Evolutionary conservation across 1,140 invertebrate genomes (phyloP).

Genomic region (Eupristina koningsbergeri): DNA sequence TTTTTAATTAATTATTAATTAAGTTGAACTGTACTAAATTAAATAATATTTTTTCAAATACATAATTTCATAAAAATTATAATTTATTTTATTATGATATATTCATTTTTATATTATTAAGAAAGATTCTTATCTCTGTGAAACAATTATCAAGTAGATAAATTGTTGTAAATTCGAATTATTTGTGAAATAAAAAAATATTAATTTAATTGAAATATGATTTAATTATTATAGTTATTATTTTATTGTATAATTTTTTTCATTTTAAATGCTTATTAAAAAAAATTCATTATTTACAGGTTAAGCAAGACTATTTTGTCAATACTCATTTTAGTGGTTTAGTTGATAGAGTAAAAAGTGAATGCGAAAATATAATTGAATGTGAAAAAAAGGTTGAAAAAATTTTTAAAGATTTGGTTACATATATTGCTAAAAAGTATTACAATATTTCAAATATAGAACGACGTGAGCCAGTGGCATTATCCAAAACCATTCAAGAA

Average conservation of each 20-base stretch:
- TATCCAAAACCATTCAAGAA: conserved; percentile 70
- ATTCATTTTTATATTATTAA: too few species aligned
- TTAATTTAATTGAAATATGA: too few species aligned
- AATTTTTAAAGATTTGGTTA: conserved; percentile 66
- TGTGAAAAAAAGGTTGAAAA: conserved; percentile 62
- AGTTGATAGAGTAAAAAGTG: conserved; percentile 60
- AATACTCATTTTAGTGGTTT: conserved; percentile 65
- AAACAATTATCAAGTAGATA: too few species aligned
- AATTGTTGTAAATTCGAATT: too few species aligned
- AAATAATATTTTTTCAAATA: too few species aligned
- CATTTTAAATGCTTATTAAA: not conserved
- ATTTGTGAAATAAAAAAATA: too few species aligned
- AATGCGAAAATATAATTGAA: conserved; percentile 56
- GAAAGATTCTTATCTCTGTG: too few species aligned
- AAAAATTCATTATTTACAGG: conserved; percentile 38
- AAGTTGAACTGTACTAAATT: too few species aligned
- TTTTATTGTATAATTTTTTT: not conserved
- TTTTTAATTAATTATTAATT: too few species aligned
- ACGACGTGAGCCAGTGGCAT: conserved; percentile 59
- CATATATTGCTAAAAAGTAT: conserved; percentile 68
- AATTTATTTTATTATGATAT: too few species aligned
- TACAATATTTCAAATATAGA: conserved; percentile 67
- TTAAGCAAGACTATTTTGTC: conserved; percentile 75
- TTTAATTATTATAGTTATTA: not conserved
- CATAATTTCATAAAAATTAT: too few species aligned